phyloP scores from a whole-genome alignment of 2,888 invertebrate species.

The Anodontia alba region DNA sequence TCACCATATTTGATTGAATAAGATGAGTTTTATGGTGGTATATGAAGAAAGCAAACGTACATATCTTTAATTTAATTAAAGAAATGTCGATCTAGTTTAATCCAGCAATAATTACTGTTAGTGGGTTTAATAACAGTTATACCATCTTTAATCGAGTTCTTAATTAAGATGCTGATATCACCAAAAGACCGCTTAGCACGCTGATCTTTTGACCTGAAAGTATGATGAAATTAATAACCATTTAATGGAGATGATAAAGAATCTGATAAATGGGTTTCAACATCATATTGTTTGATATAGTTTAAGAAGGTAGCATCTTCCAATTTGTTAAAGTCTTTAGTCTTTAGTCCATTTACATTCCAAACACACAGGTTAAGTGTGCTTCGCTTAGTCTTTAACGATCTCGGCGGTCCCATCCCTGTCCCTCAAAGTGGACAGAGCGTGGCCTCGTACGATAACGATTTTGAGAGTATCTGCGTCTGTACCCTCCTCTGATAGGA shows the following conservation, averaged over 20 bases:
- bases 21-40: neutral
- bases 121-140: neutral
- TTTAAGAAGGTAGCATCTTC: constrained; percentile 1
- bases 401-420: neutral
- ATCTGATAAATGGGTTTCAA: neutral
- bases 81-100: neutral
- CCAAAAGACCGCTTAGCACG: neutral
- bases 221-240: neutral
- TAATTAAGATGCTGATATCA: constrained; percentile 1
- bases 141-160: neutral
- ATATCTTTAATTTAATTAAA: constrained; percentile 1
- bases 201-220: neutral
- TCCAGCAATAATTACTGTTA: neutral
- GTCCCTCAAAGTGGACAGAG: neutral
- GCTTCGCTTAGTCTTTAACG: neutral
- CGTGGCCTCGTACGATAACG: neutral
- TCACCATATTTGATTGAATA: neutral
- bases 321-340: neutral
- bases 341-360: constrained; percentile 5
- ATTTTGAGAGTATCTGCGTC: neutral
- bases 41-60: neutral
- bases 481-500: neutral
- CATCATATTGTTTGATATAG: neutral
- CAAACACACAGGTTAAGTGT: neutral
- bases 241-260: neutral